Evolutionary conservation across 2,797 vertebrate species (phyloP), one percentile per base, ranked within the genome.

Genomic region (Cyprinodon diabolis): DNA sequence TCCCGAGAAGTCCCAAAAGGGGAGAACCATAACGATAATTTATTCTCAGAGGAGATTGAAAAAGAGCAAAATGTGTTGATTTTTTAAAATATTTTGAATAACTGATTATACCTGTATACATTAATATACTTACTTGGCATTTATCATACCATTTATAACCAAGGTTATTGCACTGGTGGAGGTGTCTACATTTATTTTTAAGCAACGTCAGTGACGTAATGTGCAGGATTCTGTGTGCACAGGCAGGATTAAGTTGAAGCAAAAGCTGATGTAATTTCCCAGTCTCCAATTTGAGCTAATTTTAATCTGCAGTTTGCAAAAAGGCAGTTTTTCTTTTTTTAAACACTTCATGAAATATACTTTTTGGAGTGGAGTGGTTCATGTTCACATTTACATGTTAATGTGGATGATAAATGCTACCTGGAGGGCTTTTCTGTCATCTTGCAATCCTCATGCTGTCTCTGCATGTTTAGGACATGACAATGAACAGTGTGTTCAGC

Each of bases 271-370:
- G 87, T 74, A 88, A 91, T 88, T 89, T 90, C 74, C 67, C 70
- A 80, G 67, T 84, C 79, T 76, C 75, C 67, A 73, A 86, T 81
- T 88, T 82, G 68, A 82, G 88, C 68, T 91, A 87, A 77, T 75
- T 80, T 91, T 93, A 91, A 93, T 93, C 91, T 90, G 71, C 72
- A 52, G 74, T 83, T 81, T 84, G 85, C 80, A 86, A 92, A 79
- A 76, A 75, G 79, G 56, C 66, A 77, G 71, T 81, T 74, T 86
- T 82, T 72, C 79, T 77, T 72, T 63, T 70, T 74, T 81, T 82
- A 88, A 90, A 79, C 80, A 19, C 25, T 30, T 49, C 45, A 25
- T 67, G 66, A 67, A 21, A n/a, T 63, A 37, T 35, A 1, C 4
- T 14, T 12, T n/a, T 63, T 62, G 6, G 40, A 21, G 19, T 10